Base-by-base conservation (phyloP, 2,888 invertebrate genomes). In the Drosophila villosipedis region DNA sequence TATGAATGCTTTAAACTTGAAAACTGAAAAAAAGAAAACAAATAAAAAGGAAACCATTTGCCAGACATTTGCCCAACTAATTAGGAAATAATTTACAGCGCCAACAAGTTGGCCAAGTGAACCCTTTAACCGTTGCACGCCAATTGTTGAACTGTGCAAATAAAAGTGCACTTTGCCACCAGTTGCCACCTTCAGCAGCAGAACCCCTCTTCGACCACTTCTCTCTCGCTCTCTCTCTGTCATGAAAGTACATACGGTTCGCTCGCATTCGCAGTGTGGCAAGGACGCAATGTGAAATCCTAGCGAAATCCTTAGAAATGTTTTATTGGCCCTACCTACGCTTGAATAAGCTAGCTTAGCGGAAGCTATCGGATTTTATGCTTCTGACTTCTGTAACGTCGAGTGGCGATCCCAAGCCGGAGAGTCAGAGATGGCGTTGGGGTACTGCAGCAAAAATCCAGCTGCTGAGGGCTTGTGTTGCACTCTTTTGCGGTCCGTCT, bases 331-430 rank as follows among this genome's bases (percentile, higher is more conserved):
- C 80, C 81, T 78, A 78, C 78, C 80, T 84, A 83, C 88, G 91
- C 91, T 81, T 80, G 89, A 90, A 87, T 90, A 90, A 90, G 86
- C 91, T 78, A 87, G 91, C 90, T 90, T 90, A 91, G 91, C 89
- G 91, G 87, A 91, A 90, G 89, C 91, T 90, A 91, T 89, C 84
- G 90, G 90, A 90, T 89, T 90, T 90, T 90, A 91, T 90, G 91
- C 87, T 91, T 81, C 77, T 86, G 91, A 89, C 91, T 91, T 90
- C 83, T 88, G 80, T 78, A 90, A 73, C 76, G 81, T 68, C 41
- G 70, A 75, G 82, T 57, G 71, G 69, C 67, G 80, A 70, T 54
- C 52, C 53, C 35, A 19, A 55, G 16, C 52, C 57, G 22, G 16
- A 28, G 19, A 61, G 39, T 50, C 55, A 22, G 59, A 62, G 41